These are phyloP conservation scores for Araneus ventricosus DNA, from an alignment of 1,140 invertebrate species.

Conservation along the genomic window DNA sequence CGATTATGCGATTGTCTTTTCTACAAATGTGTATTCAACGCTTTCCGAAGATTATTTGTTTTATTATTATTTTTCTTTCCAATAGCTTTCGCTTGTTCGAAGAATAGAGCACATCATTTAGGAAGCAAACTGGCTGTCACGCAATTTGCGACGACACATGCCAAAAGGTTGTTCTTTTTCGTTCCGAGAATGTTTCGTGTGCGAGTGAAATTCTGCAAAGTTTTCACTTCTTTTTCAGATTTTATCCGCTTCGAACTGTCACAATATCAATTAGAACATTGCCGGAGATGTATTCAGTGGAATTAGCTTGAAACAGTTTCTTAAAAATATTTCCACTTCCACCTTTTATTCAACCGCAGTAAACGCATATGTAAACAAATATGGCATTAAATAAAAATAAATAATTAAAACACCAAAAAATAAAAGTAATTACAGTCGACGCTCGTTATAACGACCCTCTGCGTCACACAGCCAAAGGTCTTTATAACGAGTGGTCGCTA, in stretches of 20 bases:
- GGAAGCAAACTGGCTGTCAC: constrained; percentile 22
- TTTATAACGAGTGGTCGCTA: too few species aligned
- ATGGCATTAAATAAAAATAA: too few species aligned
- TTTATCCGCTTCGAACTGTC: not conserved
- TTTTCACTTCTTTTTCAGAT: not conserved
- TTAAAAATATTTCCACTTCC: too few species aligned
- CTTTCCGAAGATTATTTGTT: not conserved
- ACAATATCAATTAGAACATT: not conserved
- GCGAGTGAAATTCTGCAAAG: constrained; percentile 9
- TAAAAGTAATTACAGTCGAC: too few species aligned
- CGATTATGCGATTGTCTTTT: not conserved
- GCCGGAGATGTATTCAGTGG: not conserved
- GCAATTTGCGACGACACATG: not conserved
- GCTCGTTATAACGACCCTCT: too few species aligned
- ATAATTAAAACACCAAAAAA: too few species aligned
- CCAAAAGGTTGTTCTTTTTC: not conserved
- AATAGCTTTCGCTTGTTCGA: not conserved
- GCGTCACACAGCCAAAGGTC: too few species aligned
- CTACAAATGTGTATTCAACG: not conserved
- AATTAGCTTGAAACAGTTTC: not conserved
- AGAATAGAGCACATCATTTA: not conserved
- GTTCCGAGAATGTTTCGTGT: not conserved
- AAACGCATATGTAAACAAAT: too few species aligned
- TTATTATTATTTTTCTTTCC: not conserved
- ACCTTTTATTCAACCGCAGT: too few species aligned